Evolutionary conservation across 2,888 invertebrate genomes (phyloP), one percentile per base, ranked within the genome.

Genomic region (Eristalis intricaria): DNA sequence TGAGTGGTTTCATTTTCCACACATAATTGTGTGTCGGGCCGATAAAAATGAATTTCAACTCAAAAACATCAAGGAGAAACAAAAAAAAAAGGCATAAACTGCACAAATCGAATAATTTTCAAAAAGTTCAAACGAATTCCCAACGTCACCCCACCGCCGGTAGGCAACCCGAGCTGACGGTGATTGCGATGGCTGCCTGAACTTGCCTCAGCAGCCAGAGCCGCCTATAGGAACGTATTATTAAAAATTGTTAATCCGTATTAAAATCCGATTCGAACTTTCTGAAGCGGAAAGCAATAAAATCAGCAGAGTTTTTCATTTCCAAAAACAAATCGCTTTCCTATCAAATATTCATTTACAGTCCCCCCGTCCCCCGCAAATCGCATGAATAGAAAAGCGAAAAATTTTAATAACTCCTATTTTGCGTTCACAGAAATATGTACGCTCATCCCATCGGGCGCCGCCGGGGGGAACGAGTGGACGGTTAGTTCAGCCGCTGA

Each of bases 211-310:
- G 26, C 50, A 10, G 50, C 50, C 19, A 19, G 19, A 50, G 50
- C 38, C 22, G 43, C 60, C 38, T 64, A 35, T 40, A 11, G 35
- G n/a, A 35, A n/a, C 43, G 66, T 32, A 71, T 83, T 86, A 86
- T 87, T 76, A 84, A 87, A 87, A 84, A 74, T 65, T 80, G 79
- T 87, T 87, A 87, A 84, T 87, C 84, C 76, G 68, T 60, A 87
- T 87, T 87, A 75, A 87, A 87, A 80, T 83, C 79, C 79, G 79
- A 87, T 87, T 73, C 66, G 29, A 68, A 75, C 76, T 79, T 80
- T 76, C 84, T 84, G 79, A 70, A 73, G 75, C 87, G 87, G 70
- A 84, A 84, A 87, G 79, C 87, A 87, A 87, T 87, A 84, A 87
- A 87, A 87, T 76, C 84, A 79, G 68, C 65, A 69, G 56, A 65